A percentile compares a stretch with the other conserved stretches of the same genome.
Conservation (phyloP, 2,888 invertebrate species). For the Gibbula magus region DNA sequence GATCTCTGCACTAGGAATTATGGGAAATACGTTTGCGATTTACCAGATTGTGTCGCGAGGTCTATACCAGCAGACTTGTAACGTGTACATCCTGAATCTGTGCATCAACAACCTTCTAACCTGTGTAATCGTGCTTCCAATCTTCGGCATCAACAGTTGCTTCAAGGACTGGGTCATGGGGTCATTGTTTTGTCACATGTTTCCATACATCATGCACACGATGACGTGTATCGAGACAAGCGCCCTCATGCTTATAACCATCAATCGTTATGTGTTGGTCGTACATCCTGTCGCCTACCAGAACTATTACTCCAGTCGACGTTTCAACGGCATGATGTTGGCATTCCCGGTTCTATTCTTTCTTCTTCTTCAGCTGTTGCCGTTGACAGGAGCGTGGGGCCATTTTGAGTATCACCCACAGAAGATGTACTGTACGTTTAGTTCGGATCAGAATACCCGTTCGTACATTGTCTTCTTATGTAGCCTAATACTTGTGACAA, state of each 20-base stretch:
- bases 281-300: conserved; percentile 45
- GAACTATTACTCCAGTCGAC: conserved; percentile 37
- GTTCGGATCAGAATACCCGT: not conserved
- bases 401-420: conserved; percentile 43
- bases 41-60: conserved; percentile 42
- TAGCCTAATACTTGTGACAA: conserved; percentile 37
- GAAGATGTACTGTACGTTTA: conserved; percentile 50
- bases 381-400: conserved; percentile 48
- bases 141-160: conserved; percentile 42
- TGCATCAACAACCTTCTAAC: conserved; percentile 46
- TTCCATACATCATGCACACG: conserved; percentile 46
- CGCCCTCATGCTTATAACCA: conserved; percentile 47
- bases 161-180: conserved; percentile 35
- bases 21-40: conserved; percentile 45
- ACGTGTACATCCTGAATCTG: conserved; percentile 51
- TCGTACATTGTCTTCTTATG: conserved; percentile 42
- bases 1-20: conserved; percentile 41
- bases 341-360: conserved; percentile 46
- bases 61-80: conserved; percentile 44
- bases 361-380: conserved; percentile 46
- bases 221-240: conserved; percentile 47
- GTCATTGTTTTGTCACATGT: conserved; percentile 34
- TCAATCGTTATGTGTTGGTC: conserved; percentile 54
- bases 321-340: conserved; percentile 38
- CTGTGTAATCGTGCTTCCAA: conserved; percentile 39